A percentile compares a stretch with the other conserved stretches of the same genome.
Evolutionary conservation across 2,797 vertebrate genomes (phyloP).

Genomic region (Aplochiton taeniatus): DNA sequence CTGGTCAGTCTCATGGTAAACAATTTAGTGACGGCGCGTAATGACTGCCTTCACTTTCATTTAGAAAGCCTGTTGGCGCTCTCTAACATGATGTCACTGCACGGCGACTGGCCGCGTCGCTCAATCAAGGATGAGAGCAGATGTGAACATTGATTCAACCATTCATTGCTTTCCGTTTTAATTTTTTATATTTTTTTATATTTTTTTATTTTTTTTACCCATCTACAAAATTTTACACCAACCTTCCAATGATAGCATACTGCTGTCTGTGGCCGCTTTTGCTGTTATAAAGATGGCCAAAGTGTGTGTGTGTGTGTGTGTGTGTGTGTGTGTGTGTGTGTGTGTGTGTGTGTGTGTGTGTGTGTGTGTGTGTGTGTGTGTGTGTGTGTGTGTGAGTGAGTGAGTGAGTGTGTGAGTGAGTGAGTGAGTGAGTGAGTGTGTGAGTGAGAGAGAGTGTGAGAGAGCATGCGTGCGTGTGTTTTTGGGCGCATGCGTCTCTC

Average conservation of each 20-base stretch:
- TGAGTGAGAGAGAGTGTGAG: background rate
- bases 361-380: slow-evolving; percentile 7
- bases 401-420: too few species aligned
- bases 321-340: slow-evolving; percentile 13
- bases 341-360: slow-evolving; percentile 11
- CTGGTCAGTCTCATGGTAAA: slow-evolving; percentile 72
- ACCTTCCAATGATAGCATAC: slow-evolving; percentile 65
- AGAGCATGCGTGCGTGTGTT: too few species aligned
- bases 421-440: background rate
- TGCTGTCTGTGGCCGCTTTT: slow-evolving; percentile 63
- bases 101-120: slow-evolving; percentile 55
- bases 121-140: slow-evolving; percentile 48
- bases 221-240: slow-evolving; percentile 52
- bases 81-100: slow-evolving; percentile 50
- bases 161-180: too few species aligned
- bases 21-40: slow-evolving; percentile 68
- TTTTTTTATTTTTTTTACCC: slow-evolving; percentile 19
- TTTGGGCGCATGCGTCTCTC: too few species aligned
- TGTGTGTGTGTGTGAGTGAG: background rate
- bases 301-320: slow-evolving; percentile 18
- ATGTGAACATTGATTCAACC: slow-evolving; percentile 63
- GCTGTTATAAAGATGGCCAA: slow-evolving; percentile 38
- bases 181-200: background rate
- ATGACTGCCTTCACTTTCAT: slow-evolving; percentile 72
- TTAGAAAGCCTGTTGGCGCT: slow-evolving; percentile 69